A percentile compares a stretch with the other conserved stretches of the same genome.
Conservation (phyloP, 1,140 invertebrate species). For the Heterodera carotae region DNA sequence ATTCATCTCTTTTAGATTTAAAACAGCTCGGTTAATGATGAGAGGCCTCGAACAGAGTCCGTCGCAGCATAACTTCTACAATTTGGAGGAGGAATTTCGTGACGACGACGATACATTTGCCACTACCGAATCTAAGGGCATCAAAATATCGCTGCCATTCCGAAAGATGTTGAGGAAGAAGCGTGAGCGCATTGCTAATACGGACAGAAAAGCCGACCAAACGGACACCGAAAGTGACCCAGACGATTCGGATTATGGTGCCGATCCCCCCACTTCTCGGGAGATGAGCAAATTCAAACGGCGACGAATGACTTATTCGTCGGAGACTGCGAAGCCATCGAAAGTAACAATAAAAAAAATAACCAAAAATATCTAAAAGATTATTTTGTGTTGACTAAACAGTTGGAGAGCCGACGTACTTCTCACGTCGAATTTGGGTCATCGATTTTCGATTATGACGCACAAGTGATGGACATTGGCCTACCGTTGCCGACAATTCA, state of each 20-base stretch:
- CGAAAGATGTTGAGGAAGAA: not conserved
- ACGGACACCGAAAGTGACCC: not conserved
- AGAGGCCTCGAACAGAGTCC: not conserved
- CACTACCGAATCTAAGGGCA: not conserved
- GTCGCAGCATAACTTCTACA: conserved; percentile 3
- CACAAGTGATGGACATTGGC: conserved; percentile 26
- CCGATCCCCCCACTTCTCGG: not conserved
- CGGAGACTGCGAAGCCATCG: not conserved
- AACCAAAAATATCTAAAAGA: not conserved
- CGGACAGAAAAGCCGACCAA: not conserved
- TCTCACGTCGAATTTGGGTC: conserved; percentile 25
- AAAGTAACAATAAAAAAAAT: conserved; percentile 10
- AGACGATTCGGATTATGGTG: not conserved
- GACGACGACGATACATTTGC: conserved; percentile 11
- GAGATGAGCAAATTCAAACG: not conserved
- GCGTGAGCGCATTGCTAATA: not conserved
- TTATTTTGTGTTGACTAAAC: too few species aligned
- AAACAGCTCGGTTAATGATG: not conserved
- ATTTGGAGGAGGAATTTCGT: conserved; percentile 22
- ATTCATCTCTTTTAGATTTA: conserved; percentile 11
- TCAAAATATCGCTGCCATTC: conserved; percentile 1
- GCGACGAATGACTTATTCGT: conserved; percentile 1
- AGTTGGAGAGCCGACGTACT: conserved; percentile 22
- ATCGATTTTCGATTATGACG: conserved; percentile 27
- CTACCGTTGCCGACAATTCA: conserved; percentile 27